Conservation (phyloP, 2,113 vertebrate genomes). For the Genyomyrus donnyi region DNA sequence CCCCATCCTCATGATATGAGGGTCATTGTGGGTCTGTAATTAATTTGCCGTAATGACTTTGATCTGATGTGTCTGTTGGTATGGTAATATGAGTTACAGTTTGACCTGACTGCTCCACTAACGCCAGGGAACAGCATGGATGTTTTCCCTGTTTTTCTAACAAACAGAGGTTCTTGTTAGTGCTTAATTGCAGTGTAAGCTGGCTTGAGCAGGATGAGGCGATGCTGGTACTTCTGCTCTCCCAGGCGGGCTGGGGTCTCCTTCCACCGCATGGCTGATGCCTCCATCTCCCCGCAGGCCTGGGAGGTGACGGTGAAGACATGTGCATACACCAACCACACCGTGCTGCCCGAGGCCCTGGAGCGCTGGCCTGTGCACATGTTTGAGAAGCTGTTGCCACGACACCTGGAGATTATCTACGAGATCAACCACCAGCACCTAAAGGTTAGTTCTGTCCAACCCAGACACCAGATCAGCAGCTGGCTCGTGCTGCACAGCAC, state of each 20-base stretch:
- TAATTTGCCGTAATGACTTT: not conserved
- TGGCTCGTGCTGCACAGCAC: not conserved
- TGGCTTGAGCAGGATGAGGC: not conserved
- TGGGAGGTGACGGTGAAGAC: slow-evolving; percentile 79
- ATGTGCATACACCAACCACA: slow-evolving; percentile 82
- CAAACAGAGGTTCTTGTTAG: not conserved
- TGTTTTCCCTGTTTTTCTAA: not conserved
- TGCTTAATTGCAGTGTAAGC: not conserved
- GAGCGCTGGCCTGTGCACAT: slow-evolving; percentile 76
- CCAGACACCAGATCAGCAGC: not conserved
- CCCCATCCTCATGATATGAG: not conserved
- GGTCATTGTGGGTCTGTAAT: not conserved
- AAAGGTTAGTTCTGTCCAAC: slow-evolving; percentile 50
- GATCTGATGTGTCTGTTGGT: not conserved
- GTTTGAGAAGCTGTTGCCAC: slow-evolving; percentile 74
- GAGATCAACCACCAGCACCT: slow-evolving; percentile 76
- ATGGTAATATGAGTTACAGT: not conserved
- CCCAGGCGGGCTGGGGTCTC: not conserved
- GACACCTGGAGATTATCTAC: slow-evolving; percentile 75
- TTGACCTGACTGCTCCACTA: not conserved
- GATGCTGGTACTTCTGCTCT: not conserved
- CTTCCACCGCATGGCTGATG: not conserved
- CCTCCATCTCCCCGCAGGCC: slow-evolving; percentile 51
- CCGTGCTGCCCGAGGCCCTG: slow-evolving; percentile 75
- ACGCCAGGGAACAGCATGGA: not conserved